Evolutionary conservation across 2,888 invertebrate species (phyloP).

Genomic region (Dione vanillae): DNA sequence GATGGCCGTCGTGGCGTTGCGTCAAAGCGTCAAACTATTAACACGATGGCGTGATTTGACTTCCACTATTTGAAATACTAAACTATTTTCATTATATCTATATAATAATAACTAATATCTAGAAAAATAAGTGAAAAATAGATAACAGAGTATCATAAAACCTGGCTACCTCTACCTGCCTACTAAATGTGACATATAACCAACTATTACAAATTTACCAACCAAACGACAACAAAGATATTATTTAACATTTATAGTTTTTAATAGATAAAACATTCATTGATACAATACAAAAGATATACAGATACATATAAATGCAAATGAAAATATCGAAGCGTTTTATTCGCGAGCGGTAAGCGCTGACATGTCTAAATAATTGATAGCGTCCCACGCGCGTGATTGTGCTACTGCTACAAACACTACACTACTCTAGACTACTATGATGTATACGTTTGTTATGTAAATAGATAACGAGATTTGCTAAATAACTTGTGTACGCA

Average conservation of each 20-base stretch:
- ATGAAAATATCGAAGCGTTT: conserved; percentile 37
- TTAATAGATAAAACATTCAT: conserved; percentile 4
- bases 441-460: conserved; percentile 30
- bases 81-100: no score
- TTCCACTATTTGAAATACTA: no score
- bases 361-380: conserved; percentile 44
- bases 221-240: background rate
- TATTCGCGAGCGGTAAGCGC: conserved; percentile 28
- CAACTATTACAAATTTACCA: background rate
- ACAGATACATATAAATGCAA: conserved; percentile 38
- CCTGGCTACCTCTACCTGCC: background rate
- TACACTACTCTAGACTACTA: background rate
- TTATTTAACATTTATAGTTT: background rate
- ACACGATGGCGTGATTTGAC: no score
- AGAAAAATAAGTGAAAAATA: no score
- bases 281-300: conserved; percentile 19
- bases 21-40: no score
- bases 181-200: background rate
- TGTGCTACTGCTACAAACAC: conserved; percentile 5
- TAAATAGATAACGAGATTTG: conserved; percentile 30
- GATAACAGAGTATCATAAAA: background rate
- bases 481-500: background rate
- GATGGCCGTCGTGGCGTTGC: no score
- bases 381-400: conserved; percentile 42
- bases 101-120: no score